Conservation (phyloP, 1,140 invertebrate genomes). For the Drosophila littoralis region DNA sequence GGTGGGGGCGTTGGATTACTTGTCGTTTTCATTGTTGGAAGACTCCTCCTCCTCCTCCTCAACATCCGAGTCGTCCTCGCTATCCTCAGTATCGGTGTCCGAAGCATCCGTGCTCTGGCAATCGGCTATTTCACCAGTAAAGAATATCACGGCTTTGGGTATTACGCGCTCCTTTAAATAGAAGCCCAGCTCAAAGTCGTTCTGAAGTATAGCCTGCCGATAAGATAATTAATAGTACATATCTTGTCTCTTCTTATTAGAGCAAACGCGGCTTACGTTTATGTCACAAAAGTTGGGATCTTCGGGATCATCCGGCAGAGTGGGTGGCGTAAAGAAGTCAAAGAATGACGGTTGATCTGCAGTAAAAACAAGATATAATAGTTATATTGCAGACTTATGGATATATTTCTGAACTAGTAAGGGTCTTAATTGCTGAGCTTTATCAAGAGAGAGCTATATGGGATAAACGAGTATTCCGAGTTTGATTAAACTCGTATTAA, state of each 20-base stretch:
- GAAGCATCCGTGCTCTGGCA: conserved; percentile 83
- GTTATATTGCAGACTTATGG: not conserved
- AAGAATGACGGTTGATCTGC: conserved; percentile 89
- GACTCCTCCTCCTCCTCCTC: conserved; percentile 62
- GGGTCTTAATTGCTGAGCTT: too few species aligned
- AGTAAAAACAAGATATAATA: not conserved
- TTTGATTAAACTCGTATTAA: too few species aligned
- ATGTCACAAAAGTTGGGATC: conserved; percentile 69
- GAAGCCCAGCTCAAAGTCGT: conserved; percentile 96
- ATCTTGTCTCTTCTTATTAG: not conserved
- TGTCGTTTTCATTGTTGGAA: conserved; percentile 51
- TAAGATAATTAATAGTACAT: not conserved
- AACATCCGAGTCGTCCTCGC: conserved; percentile 86
- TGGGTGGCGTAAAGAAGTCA: conserved; percentile 95
- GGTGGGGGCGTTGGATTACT: conserved; percentile 6
- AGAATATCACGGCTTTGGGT: conserved; percentile 94
- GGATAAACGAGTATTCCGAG: too few species aligned
- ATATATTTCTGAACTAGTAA: too few species aligned
- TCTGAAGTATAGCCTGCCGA: conserved; percentile 85
- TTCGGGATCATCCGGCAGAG: conserved; percentile 57
- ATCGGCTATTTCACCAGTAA: conserved; percentile 90
- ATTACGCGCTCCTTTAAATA: conserved; percentile 94
- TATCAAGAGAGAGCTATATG: too few species aligned
- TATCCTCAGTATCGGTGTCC: conserved; percentile 88
- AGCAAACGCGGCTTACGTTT: conserved; percentile 59